Percentiles rank a stretch among this genome's conserved stretches.
Conservation (phyloP, 2,888 invertebrate species). For the Aphodius granarius region DNA sequence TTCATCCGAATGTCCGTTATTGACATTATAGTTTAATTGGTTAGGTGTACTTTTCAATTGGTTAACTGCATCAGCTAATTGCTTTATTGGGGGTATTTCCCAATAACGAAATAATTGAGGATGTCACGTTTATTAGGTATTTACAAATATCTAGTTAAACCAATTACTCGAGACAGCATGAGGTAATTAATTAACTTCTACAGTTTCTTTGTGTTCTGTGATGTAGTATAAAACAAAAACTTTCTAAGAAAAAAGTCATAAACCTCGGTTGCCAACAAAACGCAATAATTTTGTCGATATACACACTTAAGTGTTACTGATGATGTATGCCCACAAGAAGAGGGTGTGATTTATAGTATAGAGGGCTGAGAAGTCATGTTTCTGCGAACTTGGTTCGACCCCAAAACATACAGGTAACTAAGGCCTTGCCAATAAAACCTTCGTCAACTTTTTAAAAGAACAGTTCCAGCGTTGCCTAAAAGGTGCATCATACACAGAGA, state of each 20-base stretch:
- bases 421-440: not conserved
- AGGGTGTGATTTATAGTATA: not conserved
- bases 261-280: too few species aligned
- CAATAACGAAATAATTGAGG: not conserved
- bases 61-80: not conserved
- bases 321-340: not conserved
- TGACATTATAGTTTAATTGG: not conserved
- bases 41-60: not conserved
- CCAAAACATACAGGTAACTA: not conserved
- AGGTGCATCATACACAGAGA: not conserved
- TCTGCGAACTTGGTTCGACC: not conserved
- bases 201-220: too few species aligned
- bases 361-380: not conserved
- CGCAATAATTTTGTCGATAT: too few species aligned
- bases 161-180: too few species aligned
- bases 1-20: not conserved
- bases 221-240: too few species aligned
- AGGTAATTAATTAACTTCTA: too few species aligned
- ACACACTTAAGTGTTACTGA: too few species aligned
- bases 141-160: not conserved
- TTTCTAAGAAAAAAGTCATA: too few species aligned
- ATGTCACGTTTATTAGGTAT: not conserved
- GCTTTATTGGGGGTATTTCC: not conserved
- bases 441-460: not conserved
- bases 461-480: not conserved